Conservation (phyloP, 2,797 vertebrate genomes). For the Alosa sapidissima region DNA sequence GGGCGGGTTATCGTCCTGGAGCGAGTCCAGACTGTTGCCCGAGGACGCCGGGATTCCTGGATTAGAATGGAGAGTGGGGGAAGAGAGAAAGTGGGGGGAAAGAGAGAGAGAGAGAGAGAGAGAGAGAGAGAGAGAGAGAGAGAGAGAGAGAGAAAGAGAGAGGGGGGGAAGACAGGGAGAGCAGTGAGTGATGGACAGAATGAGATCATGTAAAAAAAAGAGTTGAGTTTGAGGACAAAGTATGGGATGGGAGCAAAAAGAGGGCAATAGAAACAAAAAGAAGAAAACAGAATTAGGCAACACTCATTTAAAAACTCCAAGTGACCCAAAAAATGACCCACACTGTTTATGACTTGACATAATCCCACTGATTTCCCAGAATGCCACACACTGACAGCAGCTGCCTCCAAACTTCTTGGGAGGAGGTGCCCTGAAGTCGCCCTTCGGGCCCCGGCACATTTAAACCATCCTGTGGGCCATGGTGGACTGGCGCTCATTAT, state of each 20-base stretch:
- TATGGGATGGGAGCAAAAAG: not conserved
- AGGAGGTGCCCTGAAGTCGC: not conserved
- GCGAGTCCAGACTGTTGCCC: constrained; percentile 88
- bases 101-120: not conserved
- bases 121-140: not conserved
- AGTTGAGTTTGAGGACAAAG: too few relatives aligned
- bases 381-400: not conserved
- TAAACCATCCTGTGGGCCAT: not conserved
- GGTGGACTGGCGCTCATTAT: not conserved
- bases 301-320: not conserved
- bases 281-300: not conserved
- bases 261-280: not conserved
- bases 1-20: constrained; percentile 93
- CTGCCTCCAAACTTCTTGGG: not conserved
- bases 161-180: not conserved
- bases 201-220: not conserved
- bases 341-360: not conserved
- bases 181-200: not conserved
- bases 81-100: not conserved
- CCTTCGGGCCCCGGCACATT: not conserved
- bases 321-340: not conserved
- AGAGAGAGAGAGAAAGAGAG: not conserved
- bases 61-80: constrained; percentile 43
- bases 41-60: constrained; percentile 85
- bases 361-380: not conserved